Base-by-base conservation (phyloP, 2,888 invertebrate species). In the Oxycera nigricornis region DNA sequence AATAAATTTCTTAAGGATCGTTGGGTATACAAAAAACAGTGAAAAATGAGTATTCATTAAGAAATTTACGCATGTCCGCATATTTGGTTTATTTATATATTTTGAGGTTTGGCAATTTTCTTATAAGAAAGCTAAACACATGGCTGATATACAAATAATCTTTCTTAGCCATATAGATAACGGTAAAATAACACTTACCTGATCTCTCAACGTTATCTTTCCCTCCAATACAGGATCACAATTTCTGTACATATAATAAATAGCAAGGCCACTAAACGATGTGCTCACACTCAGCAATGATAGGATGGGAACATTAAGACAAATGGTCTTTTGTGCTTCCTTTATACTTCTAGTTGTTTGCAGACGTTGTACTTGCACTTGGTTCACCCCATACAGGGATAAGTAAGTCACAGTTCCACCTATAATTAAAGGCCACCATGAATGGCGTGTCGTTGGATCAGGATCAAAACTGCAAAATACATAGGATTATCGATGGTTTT, bases 331-430 rank as follows among this genome's bases (percentile, higher is more conserved):
- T 80, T 91, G 92, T 0, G 94, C 91, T 0, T 90, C 87, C 75
- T 89, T 89, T 65, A 95, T 83, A 75, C 90, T 90, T 81, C 89
- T 90, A 14, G 93, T 90, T 3, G 93, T 91, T 73, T 92, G 82
- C 70, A 93, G 86, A 52, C 93, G 87, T 82, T 93, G 93, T 0
- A 93, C 90, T 84, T 93, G 95, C 0, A 94, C 92, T 83, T 96
- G 96, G 82, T 95, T 95, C 0, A 95, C 94, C 1, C 92, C 96
- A 83, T 95, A 96, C 6, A 96, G 81, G 0, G 95, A 91, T 50
- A 94, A 83, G 81, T 92, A 95, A 0, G 94, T 94, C 72, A 92
- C 88, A 41, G 91, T 84, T 0, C 95, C 95, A n/a, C 96, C 96
- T 68, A 95, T 87, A 2, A 90, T 86, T 28, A 95, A 87, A 0